phyloP scores from a whole-genome alignment of 2,888 invertebrate genomes.

The Lycaena phlaeas region DNA sequence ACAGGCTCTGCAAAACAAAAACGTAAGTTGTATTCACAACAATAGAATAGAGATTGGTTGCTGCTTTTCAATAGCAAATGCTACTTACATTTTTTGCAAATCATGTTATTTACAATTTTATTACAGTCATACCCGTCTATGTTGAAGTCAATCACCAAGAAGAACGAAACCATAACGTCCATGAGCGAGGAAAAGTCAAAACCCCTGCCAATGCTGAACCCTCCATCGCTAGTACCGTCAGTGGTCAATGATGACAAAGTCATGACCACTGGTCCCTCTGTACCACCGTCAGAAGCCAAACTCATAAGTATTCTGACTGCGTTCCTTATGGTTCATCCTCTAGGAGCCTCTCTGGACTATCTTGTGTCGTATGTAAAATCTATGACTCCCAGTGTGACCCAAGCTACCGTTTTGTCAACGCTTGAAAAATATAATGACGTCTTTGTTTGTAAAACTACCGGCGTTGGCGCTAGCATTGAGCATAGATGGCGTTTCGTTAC shows the following conservation, averaged over 20 bases:
- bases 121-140: neutral
- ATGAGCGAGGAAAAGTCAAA: constrained; percentile 27
- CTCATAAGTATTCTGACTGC: constrained; percentile 52
- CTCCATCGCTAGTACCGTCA: constrained; percentile 19
- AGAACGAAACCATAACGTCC: constrained; percentile 22
- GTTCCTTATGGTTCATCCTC: constrained; percentile 51
- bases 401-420: constrained; percentile 31
- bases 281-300: constrained; percentile 41
- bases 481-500: constrained; percentile 42
- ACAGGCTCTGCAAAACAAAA: constrained; percentile 43
- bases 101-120: neutral
- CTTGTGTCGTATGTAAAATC: constrained; percentile 45
- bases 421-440: constrained; percentile 42
- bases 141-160: constrained; percentile 12
- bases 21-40: no score
- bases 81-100: no score
- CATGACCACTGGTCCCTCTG: constrained; percentile 20
- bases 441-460: constrained; percentile 31
- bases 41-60: no score
- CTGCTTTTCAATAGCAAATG: no score
- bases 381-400: constrained; percentile 35
- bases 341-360: constrained; percentile 47
- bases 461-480: constrained; percentile 39
- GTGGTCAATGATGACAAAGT: constrained; percentile 26
- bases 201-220: constrained; percentile 27